These are phyloP conservation scores for Nibea albiflora DNA, from an alignment of 2,113 vertebrate species.

Conservation along the genomic window DNA sequence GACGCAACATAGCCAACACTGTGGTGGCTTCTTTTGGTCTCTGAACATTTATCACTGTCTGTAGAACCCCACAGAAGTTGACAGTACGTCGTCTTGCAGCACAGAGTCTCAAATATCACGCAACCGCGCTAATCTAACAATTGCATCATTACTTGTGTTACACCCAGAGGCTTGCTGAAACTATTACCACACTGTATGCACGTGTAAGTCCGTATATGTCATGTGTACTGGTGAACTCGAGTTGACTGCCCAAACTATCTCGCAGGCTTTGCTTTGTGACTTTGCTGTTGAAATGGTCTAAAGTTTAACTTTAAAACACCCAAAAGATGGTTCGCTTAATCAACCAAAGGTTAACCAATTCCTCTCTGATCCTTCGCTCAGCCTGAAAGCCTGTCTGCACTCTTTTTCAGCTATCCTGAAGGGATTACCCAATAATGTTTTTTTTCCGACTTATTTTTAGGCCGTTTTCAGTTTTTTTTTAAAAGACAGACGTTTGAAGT, in stretches of 20 bases:
- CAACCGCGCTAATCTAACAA: too few species aligned
- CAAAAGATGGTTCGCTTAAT: constrained; percentile 38
- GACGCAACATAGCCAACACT: too few species aligned
- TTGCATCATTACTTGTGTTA: too few species aligned
- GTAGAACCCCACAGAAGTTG: too few species aligned
- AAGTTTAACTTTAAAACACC: constrained; percentile 23
- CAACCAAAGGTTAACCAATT: constrained; percentile 39
- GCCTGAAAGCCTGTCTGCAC: constrained; percentile 22
- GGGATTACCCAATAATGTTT: constrained; percentile 40
- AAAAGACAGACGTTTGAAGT: constrained; percentile 62
- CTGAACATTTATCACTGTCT: too few species aligned
- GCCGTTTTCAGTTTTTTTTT: constrained; percentile 41
- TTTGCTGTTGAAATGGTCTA: constrained; percentile 2
- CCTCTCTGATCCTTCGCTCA: constrained; percentile 9
- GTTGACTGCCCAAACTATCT: background rate
- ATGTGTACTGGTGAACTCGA: background rate
- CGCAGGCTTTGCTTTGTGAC: background rate
- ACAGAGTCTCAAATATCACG: background rate
- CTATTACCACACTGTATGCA: background rate
- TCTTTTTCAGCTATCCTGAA: constrained; percentile 4
- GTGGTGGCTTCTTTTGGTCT: too few species aligned
- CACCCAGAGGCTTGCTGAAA: background rate
- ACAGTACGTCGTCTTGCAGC: background rate
- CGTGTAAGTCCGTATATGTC: too few species aligned
- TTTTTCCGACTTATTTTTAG: constrained; percentile 13